Conservation (phyloP, 2,797 vertebrate genomes). For the Heliangelus exortis region DNA sequence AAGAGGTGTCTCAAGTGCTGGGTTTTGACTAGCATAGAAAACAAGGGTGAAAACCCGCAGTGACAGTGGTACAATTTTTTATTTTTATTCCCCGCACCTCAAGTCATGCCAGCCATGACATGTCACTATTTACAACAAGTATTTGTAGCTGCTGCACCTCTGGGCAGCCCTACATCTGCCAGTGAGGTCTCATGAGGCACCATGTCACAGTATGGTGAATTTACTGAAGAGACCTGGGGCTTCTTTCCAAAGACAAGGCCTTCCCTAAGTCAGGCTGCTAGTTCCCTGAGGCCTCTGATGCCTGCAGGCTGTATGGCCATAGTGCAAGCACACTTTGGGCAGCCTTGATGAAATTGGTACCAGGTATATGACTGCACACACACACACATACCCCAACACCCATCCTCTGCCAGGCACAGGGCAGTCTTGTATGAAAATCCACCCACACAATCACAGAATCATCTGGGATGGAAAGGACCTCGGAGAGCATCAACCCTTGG, state of each 20-base stretch:
- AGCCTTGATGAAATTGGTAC: accelerated
- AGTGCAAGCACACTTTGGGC: accelerated
- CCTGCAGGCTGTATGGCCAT: accelerated
- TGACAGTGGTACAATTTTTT: background rate
- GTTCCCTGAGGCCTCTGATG: background rate
- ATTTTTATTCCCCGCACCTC: background rate
- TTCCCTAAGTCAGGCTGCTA: background rate
- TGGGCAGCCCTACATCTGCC: background rate
- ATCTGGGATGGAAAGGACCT: too few relatives aligned
- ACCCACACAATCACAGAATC: too few relatives aligned
- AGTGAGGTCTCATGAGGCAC: background rate
- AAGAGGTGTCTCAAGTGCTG: background rate
- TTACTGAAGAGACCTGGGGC: background rate
- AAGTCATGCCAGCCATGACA: accelerated
- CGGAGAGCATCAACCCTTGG: too few relatives aligned
- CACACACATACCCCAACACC: background rate
- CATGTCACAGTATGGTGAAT: background rate
- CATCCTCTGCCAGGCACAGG: accelerated
- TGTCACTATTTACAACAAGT: background rate
- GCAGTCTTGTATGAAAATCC: accelerated
- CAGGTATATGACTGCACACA: accelerated
- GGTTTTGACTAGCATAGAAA: background rate
- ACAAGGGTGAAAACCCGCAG: background rate
- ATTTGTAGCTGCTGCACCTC: accelerated
- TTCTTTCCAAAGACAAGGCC: background rate